These are phyloP conservation scores for Fragum whitleyi DNA, from an alignment of 2,888 invertebrate species.

Conservation along the genomic window DNA sequence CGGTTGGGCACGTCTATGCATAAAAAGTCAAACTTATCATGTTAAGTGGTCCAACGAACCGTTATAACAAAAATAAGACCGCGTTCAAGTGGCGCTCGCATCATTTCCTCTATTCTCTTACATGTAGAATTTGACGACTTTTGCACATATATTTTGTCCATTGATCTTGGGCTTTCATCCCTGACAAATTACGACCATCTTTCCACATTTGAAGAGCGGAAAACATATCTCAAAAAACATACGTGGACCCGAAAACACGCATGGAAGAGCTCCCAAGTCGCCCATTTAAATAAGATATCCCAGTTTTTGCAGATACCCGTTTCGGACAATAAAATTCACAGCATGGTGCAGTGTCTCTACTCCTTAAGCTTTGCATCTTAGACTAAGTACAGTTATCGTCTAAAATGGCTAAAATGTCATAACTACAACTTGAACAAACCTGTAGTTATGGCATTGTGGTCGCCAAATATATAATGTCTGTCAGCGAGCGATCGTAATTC, in stretches of 20 bases:
- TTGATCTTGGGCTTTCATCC: conserved; percentile 21
- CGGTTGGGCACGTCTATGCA: neutral
- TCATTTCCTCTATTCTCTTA: conserved; percentile 1
- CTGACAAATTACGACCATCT: conserved; percentile 19
- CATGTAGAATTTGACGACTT: conserved; percentile 7
- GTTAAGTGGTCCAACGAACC: neutral
- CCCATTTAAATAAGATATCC: conserved; percentile 1
- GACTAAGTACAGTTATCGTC: neutral
- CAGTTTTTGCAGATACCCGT: conserved; percentile 6
- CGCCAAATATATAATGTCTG: no score
- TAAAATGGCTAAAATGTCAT: neutral
- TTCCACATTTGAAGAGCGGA: conserved; percentile 6
- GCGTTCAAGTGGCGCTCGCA: neutral
- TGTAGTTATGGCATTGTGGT: neutral
- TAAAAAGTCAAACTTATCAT: neutral
- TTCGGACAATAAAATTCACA: conserved; percentile 24
- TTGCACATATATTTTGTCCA: conserved; percentile 3
- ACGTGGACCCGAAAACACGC: neutral
- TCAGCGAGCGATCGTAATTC: no score
- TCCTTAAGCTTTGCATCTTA: neutral
- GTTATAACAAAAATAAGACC: neutral
- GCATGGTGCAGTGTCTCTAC: neutral
- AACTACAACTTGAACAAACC: neutral
- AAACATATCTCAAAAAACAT: conserved; percentile 1
- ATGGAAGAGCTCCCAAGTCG: neutral